A percentile compares a stretch with the other conserved stretches of the same genome.
Conservation (phyloP, 2,113 vertebrate genomes). For the Gallinago undulata region DNA sequence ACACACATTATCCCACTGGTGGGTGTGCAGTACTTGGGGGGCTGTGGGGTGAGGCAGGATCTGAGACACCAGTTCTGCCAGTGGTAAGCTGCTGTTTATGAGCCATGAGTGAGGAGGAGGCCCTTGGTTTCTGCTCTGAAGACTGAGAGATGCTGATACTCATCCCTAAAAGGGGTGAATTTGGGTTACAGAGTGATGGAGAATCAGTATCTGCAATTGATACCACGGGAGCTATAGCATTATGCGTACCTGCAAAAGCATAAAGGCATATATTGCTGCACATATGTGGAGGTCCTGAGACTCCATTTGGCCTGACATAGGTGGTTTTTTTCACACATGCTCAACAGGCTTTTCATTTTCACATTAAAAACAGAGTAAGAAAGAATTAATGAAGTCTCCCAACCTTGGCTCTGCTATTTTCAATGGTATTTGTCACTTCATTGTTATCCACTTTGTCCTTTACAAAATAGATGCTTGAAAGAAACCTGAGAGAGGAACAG, state of each 20-base stretch:
- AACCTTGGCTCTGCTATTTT: background rate
- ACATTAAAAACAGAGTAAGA: background rate
- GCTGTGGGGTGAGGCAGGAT: background rate
- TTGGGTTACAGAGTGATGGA: background rate
- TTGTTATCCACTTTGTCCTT: background rate
- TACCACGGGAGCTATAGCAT: background rate
- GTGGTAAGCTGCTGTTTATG: background rate
- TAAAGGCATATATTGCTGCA: background rate
- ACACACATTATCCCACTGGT: fast-evolving
- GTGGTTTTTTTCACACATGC: background rate
- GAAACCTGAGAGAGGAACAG: background rate
- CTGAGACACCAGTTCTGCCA: background rate
- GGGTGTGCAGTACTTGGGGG: background rate
- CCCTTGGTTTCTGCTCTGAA: background rate
- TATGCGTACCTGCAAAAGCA: background rate
- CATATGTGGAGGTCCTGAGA: background rate
- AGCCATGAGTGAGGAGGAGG: fast-evolving
- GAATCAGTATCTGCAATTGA: background rate
- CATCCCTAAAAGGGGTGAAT: background rate
- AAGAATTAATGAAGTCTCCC: background rate
- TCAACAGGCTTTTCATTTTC: background rate
- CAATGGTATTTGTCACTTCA: background rate
- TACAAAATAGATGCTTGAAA: background rate
- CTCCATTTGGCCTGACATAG: background rate
- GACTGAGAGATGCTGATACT: background rate